phyloP scores from a whole-genome alignment of 2,797 vertebrate species.

The Apodemus agrarius region DNA sequence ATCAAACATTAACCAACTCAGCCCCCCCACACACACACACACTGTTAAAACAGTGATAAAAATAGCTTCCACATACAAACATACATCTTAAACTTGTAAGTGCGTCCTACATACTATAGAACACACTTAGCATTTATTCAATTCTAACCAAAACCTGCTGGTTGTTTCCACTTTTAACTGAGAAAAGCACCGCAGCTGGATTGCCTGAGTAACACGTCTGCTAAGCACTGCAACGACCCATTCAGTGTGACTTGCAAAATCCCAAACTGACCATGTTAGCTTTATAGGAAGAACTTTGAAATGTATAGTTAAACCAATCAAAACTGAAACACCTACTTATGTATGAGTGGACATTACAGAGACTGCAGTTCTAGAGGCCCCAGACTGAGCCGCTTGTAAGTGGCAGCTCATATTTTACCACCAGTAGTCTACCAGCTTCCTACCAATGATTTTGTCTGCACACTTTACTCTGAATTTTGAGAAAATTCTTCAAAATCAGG shows the following conservation, averaged over 20 bases:
- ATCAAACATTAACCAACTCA: constrained; percentile 23
- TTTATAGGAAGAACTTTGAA: neutral
- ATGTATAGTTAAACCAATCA: neutral
- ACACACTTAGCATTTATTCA: neutral
- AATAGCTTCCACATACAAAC: constrained; percentile 14
- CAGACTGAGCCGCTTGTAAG: neutral
- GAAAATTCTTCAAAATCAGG: constrained; percentile 9
- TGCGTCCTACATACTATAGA: neutral
- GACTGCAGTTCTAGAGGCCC: neutral
- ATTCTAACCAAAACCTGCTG: neutral
- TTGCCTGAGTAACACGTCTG: neutral
- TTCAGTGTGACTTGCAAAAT: neutral
- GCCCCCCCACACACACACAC: neutral
- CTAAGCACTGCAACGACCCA: neutral
- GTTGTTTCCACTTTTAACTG: constrained; percentile 18
- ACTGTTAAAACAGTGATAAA: neutral
- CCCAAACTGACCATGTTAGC: neutral
- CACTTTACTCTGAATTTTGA: neutral
- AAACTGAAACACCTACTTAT: neutral
- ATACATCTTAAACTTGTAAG: neutral
- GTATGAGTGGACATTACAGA: neutral
- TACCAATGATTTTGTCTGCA: neutral
- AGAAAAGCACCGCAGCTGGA: neutral
- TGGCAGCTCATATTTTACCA: neutral
- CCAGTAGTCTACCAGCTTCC: neutral